These are phyloP conservation scores for Andrena bicolor DNA, from an alignment of 2,888 invertebrate species.

Conservation along the genomic window DNA sequence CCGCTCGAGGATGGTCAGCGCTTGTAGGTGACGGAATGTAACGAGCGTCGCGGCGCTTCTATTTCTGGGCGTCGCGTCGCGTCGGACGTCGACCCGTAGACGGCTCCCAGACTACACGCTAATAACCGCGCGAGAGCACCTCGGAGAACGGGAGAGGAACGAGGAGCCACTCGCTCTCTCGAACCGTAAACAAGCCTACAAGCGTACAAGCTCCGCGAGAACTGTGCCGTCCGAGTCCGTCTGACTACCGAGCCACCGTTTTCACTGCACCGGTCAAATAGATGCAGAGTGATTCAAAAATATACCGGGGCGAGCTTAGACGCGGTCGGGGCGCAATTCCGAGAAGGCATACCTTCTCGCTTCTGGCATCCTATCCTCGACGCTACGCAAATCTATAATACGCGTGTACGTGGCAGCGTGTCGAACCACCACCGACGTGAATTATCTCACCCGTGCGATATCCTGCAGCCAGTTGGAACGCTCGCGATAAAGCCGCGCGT, in stretches of 20 bases:
- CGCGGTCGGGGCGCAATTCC: not conserved
- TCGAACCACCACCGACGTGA: not conserved
- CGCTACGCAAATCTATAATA: too few species aligned
- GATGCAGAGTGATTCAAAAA: slow-evolving; percentile 32
- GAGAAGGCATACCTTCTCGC: slow-evolving; percentile 11
- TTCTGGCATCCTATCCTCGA: slow-evolving; percentile 13
- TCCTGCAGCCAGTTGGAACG: not conserved
- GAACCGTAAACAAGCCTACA: slow-evolving; percentile 35
- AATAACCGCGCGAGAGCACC: slow-evolving; percentile 65
- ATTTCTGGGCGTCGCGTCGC: slow-evolving; percentile 81
- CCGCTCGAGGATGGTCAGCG: slow-evolving; percentile 57
- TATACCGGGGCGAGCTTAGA: slow-evolving; percentile 19
- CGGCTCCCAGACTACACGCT: slow-evolving; percentile 82
- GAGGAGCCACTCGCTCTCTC: too few species aligned
- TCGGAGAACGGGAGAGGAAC: slow-evolving; percentile 8
- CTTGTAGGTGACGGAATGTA: slow-evolving; percentile 79
- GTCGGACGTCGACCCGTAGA: slow-evolving; percentile 84
- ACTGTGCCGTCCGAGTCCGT: slow-evolving; percentile 43
- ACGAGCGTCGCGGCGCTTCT: slow-evolving; percentile 81
- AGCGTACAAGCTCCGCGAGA: slow-evolving; percentile 37
- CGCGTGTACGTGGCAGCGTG: not conserved
- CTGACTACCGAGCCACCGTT: slow-evolving; percentile 18
- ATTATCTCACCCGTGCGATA: not conserved
- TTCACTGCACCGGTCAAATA: slow-evolving; percentile 26
- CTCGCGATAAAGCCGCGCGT: not conserved